Percentiles rank a stretch among this genome's conserved stretches.
Conservation (phyloP, 1,140 invertebrate species). For the Chironomus tepperi region DNA sequence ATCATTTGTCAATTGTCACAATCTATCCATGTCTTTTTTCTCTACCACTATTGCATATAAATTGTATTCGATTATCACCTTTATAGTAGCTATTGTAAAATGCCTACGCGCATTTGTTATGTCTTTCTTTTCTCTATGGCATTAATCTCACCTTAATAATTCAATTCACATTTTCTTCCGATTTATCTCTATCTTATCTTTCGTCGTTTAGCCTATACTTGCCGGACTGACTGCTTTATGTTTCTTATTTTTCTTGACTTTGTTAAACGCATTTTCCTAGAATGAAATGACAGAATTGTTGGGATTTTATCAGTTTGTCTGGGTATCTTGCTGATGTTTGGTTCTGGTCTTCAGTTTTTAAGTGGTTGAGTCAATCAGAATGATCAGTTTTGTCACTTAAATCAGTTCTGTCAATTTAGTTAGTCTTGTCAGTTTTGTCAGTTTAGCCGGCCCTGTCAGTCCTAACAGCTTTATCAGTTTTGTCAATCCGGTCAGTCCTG, state of each 20-base stretch:
- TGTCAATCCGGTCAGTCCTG: too few species aligned
- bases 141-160: slow-evolving; percentile 3
- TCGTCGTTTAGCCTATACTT: background rate
- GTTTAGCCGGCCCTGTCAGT: too few species aligned
- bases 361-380: too few species aligned
- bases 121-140: background rate
- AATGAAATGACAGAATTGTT: too few species aligned
- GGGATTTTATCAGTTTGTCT: too few species aligned
- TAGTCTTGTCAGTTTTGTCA: too few species aligned
- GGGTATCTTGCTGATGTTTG: too few species aligned
- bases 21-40: background rate
- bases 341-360: too few species aligned
- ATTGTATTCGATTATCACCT: slow-evolving; percentile 8
- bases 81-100: slow-evolving; percentile 1
- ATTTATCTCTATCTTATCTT: slow-evolving; percentile 5
- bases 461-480: too few species aligned
- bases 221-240: background rate
- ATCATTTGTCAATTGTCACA: slow-evolving; percentile 13
- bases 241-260: background rate
- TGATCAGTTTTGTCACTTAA: too few species aligned
- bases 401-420: too few species aligned
- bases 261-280: too few species aligned
- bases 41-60: background rate
- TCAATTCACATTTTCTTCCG: slow-evolving; percentile 4
- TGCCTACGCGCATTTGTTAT: background rate